These are phyloP conservation scores for Onychostoma macrolepis DNA, from an alignment of 2,113 vertebrate genomes.

Conservation along the genomic window DNA sequence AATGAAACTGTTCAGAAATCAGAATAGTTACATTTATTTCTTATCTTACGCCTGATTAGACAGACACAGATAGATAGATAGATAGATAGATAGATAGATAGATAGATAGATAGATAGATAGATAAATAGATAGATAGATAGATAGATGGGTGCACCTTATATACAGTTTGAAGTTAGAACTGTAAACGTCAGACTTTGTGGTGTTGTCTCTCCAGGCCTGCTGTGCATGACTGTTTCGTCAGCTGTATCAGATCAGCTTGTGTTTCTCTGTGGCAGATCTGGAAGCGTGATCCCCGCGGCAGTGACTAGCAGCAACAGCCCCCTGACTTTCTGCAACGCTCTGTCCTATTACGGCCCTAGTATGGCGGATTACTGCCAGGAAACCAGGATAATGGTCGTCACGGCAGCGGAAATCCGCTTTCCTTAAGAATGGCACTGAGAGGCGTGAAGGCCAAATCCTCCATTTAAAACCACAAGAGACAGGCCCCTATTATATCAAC, in stretches of 20 bases:
- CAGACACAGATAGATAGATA: no score
- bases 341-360: constrained; percentile 51
- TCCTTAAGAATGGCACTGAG: constrained; percentile 53
- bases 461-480: constrained; percentile 53
- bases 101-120: no score
- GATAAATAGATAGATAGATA: no score
- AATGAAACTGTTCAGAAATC: no score
- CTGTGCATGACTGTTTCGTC: constrained; percentile 30
- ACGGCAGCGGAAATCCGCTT: constrained; percentile 56
- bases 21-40: no score
- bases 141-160: neutral
- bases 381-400: constrained; percentile 59
- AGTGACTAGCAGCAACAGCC: constrained; percentile 30
- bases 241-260: constrained; percentile 39
- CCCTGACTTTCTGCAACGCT: constrained; percentile 37
- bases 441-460: constrained; percentile 60
- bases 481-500: constrained; percentile 51
- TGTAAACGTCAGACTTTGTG: neutral
- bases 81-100: no score
- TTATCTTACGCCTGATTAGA: no score
- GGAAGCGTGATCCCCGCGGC: constrained; percentile 31
- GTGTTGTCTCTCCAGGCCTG: neutral
- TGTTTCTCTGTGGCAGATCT: constrained; percentile 35
- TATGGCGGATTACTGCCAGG: constrained; percentile 53
- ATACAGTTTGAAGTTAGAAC: neutral